phyloP scores from a whole-genome alignment of 2,797 vertebrate genomes.

The Mus minutoides region DNA sequence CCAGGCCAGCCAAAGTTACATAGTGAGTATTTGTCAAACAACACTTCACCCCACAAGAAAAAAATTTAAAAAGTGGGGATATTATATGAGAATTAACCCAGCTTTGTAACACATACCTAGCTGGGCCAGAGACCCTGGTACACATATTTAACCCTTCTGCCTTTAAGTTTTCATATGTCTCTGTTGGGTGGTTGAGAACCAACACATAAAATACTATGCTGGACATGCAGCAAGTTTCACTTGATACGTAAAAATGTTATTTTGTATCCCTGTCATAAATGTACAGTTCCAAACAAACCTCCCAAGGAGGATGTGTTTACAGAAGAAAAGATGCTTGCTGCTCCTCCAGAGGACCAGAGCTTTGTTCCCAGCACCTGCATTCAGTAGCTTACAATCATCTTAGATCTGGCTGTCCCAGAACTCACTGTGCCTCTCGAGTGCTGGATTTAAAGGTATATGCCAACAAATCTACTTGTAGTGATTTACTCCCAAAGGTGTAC shows the following conservation, averaged over 20 bases:
- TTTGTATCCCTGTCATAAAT: constrained; percentile 37
- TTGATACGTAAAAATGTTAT: constrained; percentile 43
- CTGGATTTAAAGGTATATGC: neutral
- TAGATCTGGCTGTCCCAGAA: neutral
- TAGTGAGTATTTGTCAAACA: neutral
- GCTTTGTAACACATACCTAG: constrained; percentile 33
- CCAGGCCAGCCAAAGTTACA: neutral
- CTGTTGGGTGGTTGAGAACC: neutral
- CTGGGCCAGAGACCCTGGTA: constrained; percentile 2
- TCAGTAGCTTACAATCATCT: neutral
- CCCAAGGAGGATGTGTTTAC: neutral
- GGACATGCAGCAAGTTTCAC: constrained; percentile 29
- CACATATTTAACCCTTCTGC: constrained; percentile 21
- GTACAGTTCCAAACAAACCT: neutral
- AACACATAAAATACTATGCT: neutral
- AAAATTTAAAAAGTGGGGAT: neutral
- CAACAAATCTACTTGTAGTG: constrained; percentile 44
- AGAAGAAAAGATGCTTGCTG: neutral
- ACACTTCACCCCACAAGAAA: neutral
- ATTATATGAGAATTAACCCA: constrained; percentile 24
- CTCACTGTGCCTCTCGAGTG: neutral
- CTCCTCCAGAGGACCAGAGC: neutral
- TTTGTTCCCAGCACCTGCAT: neutral
- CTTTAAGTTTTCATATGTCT: constrained; percentile 46
- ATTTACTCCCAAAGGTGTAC: neutral